phyloP scores from a whole-genome alignment of 2,113 vertebrate species.

The Ophiodon elongatus region DNA sequence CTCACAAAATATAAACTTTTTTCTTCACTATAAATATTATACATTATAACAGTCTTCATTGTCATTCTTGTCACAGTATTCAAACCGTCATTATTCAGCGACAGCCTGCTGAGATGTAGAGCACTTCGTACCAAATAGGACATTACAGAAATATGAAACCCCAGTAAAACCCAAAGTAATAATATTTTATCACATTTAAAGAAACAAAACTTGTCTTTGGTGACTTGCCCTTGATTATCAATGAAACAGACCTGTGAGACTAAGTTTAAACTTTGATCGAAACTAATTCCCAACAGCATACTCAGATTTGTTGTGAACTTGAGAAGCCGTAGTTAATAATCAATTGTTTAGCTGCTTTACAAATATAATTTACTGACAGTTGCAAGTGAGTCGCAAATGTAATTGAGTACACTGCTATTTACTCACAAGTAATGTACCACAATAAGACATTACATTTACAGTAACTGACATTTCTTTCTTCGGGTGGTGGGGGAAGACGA shows the following conservation, averaged over 20 bases:
- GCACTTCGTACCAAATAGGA: not conserved
- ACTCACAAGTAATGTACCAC: slow-evolving; percentile 2
- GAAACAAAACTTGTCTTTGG: slow-evolving; percentile 47
- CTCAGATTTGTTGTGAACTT: slow-evolving; percentile 6
- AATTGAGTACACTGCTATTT: not conserved
- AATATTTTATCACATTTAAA: not conserved
- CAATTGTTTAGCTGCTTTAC: not conserved
- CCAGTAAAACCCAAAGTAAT: slow-evolving; percentile 23
- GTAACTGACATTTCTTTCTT: slow-evolving; percentile 14
- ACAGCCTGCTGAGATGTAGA: not conserved
- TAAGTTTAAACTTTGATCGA: not conserved
- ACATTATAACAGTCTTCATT: slow-evolving; percentile 36
- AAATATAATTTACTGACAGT: not conserved
- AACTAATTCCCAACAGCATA: not conserved
- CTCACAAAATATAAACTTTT: not conserved
- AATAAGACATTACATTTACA: slow-evolving; percentile 18
- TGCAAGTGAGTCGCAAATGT: not conserved
- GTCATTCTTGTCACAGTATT: not conserved
- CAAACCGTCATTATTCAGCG: slow-evolving; percentile 17
- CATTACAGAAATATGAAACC: slow-evolving; percentile 6
- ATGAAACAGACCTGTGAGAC: not conserved
- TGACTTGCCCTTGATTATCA: not conserved
- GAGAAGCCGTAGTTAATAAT: not conserved
- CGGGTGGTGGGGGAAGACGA: not conserved
- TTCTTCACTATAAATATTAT: slow-evolving; percentile 26